phyloP scores from a whole-genome alignment of 2,797 vertebrate genomes.

The Falco berigora region DNA sequence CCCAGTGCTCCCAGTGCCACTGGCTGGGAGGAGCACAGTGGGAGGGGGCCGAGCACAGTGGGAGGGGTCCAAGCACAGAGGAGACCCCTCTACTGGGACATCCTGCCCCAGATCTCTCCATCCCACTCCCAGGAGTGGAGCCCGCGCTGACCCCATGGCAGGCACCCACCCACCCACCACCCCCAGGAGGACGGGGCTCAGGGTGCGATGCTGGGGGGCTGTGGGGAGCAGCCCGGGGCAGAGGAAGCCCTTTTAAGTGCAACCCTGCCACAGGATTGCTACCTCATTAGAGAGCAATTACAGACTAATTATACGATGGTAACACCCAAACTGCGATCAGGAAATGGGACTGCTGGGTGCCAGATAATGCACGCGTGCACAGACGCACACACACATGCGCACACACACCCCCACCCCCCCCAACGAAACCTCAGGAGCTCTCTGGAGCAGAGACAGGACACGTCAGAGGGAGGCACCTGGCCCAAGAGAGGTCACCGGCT shows the following conservation, averaged over 20 bases:
- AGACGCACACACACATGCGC: neutral
- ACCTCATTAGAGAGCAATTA: slow-evolving; percentile 44
- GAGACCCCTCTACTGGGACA: too few relatives aligned
- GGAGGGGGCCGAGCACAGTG: neutral
- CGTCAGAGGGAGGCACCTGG: neutral
- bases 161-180: neutral
- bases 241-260: neutral
- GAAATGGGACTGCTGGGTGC: neutral
- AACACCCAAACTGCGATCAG: slow-evolving; percentile 18
- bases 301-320: neutral
- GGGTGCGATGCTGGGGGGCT: neutral
- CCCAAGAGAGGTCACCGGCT: neutral
- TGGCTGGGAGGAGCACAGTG: neutral
- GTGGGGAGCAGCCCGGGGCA: neutral
- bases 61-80: neutral
- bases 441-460: neutral
- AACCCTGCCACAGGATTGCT: neutral
- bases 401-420: neutral
- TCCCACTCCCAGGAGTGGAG: accelerated
- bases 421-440: neutral
- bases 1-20: neutral
- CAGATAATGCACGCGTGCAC: neutral
- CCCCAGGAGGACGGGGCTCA: accelerated
- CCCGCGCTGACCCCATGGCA: accelerated
- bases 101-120: neutral